Evolutionary conservation across 2,888 invertebrate genomes (phyloP).

Genomic region (Volucella inanis): DNA sequence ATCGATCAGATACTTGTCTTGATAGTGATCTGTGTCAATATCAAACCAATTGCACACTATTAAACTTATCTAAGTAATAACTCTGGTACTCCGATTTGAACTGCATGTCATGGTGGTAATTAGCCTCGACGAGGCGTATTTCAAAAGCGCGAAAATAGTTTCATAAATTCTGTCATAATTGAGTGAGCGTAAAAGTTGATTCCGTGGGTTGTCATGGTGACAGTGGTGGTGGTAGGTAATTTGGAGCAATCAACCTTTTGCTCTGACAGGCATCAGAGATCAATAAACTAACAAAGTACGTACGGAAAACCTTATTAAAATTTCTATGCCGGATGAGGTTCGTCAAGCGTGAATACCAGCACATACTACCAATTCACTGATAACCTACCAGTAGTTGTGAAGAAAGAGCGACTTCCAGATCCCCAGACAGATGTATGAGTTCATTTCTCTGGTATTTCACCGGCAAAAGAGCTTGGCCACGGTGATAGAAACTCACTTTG

Average conservation of each 20-base stretch:
- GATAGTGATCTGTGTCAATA: constrained; percentile 65
- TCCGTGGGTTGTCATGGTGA: neutral
- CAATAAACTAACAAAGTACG: constrained; percentile 58
- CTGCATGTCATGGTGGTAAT: constrained; percentile 41
- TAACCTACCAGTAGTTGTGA: constrained; percentile 47
- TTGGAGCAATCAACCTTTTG: constrained; percentile 22
- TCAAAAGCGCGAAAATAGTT: constrained; percentile 23
- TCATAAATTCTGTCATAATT: constrained; percentile 44
- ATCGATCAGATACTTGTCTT: neutral
- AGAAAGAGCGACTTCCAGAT: neutral
- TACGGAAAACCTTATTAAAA: neutral
- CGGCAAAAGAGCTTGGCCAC: constrained; percentile 19
- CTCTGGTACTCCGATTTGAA: constrained; percentile 8
- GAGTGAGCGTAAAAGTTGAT: constrained; percentile 17
- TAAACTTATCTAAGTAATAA: constrained; percentile 21
- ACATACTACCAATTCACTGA: constrained; percentile 26
- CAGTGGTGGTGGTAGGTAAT: constrained; percentile 30
- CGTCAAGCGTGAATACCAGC: constrained; percentile 65
- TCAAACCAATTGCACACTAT: constrained; percentile 53
- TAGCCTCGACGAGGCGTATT: constrained; percentile 3
- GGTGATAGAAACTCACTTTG: constrained; percentile 35
- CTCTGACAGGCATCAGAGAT: constrained; percentile 19
- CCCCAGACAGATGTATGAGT: constrained; percentile 47
- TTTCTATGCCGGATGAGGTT: constrained; percentile 53
- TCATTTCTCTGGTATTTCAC: constrained; percentile 10